Percentiles rank a stretch among this genome's conserved stretches.
These are phyloP conservation scores for Cordilura impudica DNA, from an alignment of 2,888 invertebrate species.

Conservation along the genomic window DNA sequence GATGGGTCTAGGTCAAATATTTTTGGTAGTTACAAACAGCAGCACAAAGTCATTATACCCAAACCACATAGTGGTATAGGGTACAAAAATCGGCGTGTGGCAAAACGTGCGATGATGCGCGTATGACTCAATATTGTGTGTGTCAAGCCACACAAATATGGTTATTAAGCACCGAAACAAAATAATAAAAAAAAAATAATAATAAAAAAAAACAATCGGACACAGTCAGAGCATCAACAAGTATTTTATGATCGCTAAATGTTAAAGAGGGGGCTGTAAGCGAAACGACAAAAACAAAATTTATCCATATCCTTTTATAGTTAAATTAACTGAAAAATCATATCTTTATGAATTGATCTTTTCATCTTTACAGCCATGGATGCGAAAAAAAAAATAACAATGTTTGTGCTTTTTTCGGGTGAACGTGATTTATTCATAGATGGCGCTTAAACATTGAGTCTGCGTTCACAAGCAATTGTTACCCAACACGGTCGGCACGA, in stretches of 20 bases:
- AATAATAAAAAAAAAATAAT: not conserved
- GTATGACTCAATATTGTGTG: slow-evolving; percentile 60
- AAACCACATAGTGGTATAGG: too few relatives aligned
- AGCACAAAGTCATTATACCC: too few relatives aligned
- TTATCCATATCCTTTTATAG: slow-evolving; percentile 63
- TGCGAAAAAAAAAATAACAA: slow-evolving; percentile 31
- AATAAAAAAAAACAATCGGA: not conserved
- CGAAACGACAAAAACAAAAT: slow-evolving; percentile 4
- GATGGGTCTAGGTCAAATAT: too few relatives aligned
- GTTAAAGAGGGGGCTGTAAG: slow-evolving; percentile 2
- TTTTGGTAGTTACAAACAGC: too few relatives aligned
- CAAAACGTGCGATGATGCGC: slow-evolving; percentile 63
- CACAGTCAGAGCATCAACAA: slow-evolving; percentile 11
- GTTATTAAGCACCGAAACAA: slow-evolving; percentile 47
- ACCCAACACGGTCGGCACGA: slow-evolving; percentile 63
- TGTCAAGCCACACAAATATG: slow-evolving; percentile 51
- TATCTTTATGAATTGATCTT: slow-evolving; percentile 59
- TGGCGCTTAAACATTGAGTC: slow-evolving; percentile 64
- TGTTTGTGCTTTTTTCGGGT: slow-evolving; percentile 30
- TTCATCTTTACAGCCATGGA: slow-evolving; percentile 43
- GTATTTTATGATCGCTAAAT: slow-evolving; percentile 31
- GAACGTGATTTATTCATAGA: slow-evolving; percentile 65
- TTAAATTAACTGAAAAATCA: slow-evolving; percentile 61
- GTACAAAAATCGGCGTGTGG: slow-evolving; percentile 47
- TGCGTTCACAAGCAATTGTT: slow-evolving; percentile 54